Percentiles rank a stretch among this genome's conserved stretches.
phyloP scores from a whole-genome alignment of 1,140 invertebrate genomes.

The Heliothis virescens region DNA sequence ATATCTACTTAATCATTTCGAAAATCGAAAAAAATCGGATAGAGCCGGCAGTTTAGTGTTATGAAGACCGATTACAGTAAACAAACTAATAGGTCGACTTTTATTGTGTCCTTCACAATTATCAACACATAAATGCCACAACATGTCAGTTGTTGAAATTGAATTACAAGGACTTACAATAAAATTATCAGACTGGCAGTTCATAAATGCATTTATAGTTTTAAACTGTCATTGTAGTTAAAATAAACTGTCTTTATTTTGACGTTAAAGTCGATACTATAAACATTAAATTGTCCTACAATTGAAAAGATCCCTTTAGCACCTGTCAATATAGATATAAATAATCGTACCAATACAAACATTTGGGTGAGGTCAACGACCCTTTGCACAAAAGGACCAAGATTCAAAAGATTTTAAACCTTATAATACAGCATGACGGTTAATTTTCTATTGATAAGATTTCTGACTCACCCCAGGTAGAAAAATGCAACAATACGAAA shows the following conservation, averaged over 20 bases:
- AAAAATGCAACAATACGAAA: not conserved
- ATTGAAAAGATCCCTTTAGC: constrained; percentile 25
- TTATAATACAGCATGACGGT: not conserved
- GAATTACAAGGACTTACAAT: too few relatives aligned
- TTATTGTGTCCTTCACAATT: too few relatives aligned
- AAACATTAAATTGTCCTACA: not conserved
- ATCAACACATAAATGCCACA: too few relatives aligned
- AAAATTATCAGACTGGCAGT: too few relatives aligned
- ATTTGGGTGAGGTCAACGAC: constrained; percentile 60
- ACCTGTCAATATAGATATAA: constrained; percentile 65
- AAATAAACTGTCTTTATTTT: too few relatives aligned
- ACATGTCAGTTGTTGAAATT: too few relatives aligned
- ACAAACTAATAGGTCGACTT: too few relatives aligned
- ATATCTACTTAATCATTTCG: too few relatives aligned
- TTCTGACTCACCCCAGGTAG: not conserved
- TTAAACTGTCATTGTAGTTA: too few relatives aligned
- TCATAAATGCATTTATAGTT: too few relatives aligned
- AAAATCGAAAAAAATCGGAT: too few relatives aligned
- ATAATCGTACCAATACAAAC: constrained; percentile 58
- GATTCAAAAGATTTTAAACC: constrained; percentile 40
- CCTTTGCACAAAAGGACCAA: constrained; percentile 44
- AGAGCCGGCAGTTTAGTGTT: not conserved
- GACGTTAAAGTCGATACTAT: too few relatives aligned
- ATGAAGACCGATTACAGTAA: not conserved
- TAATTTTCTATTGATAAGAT: not conserved